Percentiles rank a stretch among this genome's conserved stretches.
phyloP scores from a whole-genome alignment of 2,113 vertebrate species.

The Nanorana parkeri region DNA sequence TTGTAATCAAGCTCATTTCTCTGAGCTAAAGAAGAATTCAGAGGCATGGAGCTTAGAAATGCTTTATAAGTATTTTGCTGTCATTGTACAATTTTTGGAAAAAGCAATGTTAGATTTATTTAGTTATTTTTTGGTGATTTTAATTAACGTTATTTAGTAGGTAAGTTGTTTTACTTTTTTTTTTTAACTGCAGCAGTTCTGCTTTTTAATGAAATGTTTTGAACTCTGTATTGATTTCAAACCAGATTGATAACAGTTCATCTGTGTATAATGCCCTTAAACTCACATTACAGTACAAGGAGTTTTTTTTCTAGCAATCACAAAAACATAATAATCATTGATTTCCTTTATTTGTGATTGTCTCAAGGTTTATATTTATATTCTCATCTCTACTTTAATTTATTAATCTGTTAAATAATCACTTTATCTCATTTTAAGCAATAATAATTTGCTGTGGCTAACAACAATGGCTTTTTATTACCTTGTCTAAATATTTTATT shows the following conservation, averaged over 20 bases:
- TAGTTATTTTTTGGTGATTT: too few species aligned
- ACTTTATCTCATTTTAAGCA: background rate
- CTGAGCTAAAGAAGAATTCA: too few species aligned
- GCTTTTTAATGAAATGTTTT: conserved; percentile 1
- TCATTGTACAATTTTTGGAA: too few species aligned
- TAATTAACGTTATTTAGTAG: too few species aligned
- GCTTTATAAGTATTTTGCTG: too few species aligned
- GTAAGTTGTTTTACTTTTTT: background rate
- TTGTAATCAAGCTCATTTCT: too few species aligned
- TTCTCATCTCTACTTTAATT: background rate
- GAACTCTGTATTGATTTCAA: conserved; percentile 17
- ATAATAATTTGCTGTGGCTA: background rate
- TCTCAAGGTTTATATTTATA: background rate
- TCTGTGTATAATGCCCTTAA: conserved; percentile 15
- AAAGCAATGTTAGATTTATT: too few species aligned
- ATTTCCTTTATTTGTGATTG: conserved; percentile 29
- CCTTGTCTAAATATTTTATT: too few species aligned
- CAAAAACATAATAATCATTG: conserved; percentile 38
- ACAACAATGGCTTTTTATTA: background rate
- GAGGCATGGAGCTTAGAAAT: too few species aligned
- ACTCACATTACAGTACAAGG: conserved; percentile 10
- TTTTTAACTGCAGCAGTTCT: background rate
- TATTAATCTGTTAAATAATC: background rate
- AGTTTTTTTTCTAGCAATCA: background rate
- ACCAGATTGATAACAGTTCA: conserved; percentile 4